Evolutionary conservation across 2,888 invertebrate species (phyloP).

Genomic region (Tetropium fuscum): DNA sequence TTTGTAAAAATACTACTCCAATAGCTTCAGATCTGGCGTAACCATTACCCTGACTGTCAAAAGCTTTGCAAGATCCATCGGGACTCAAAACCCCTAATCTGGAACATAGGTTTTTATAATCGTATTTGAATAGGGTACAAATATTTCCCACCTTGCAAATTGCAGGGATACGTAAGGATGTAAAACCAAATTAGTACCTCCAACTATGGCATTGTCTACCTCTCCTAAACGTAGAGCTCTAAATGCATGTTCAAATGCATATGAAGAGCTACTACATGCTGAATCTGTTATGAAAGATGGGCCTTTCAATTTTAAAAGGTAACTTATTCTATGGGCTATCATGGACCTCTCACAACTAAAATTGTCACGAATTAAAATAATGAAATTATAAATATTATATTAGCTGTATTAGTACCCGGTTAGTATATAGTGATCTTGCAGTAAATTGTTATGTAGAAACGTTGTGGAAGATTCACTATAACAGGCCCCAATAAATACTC

Average conservation of each 20-base stretch:
- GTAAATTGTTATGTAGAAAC: not conserved
- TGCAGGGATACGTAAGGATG: slow-evolving; percentile 90
- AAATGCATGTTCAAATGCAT: slow-evolving; percentile 88
- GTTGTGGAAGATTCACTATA: slow-evolving; percentile 77
- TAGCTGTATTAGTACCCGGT: too few relatives aligned
- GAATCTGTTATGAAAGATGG: slow-evolving; percentile 91
- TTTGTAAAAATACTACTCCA: slow-evolving; percentile 79
- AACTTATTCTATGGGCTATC: slow-evolving; percentile 93
- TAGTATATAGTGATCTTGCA: not conserved
- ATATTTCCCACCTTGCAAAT: slow-evolving; percentile 74
- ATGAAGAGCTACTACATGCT: slow-evolving; percentile 93
- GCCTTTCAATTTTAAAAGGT: slow-evolving; percentile 88
- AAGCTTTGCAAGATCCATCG: slow-evolving; percentile 90
- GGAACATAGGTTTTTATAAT: slow-evolving; percentile 17
- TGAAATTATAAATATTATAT: too few relatives aligned
- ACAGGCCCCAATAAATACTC: slow-evolving; percentile 84
- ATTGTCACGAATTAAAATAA: too few relatives aligned
- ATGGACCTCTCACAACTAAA: slow-evolving; percentile 77
- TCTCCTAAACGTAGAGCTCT: slow-evolving; percentile 80
- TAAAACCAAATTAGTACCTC: slow-evolving; percentile 85
- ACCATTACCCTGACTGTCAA: slow-evolving; percentile 86
- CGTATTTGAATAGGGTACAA: not conserved
- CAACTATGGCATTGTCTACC: slow-evolving; percentile 91
- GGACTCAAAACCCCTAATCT: slow-evolving; percentile 81
- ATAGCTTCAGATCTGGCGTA: slow-evolving; percentile 88